Percentiles rank a stretch among this genome's conserved stretches.
phyloP scores from a whole-genome alignment of 23 tunicate species.

The Ciona savignyi region DNA sequence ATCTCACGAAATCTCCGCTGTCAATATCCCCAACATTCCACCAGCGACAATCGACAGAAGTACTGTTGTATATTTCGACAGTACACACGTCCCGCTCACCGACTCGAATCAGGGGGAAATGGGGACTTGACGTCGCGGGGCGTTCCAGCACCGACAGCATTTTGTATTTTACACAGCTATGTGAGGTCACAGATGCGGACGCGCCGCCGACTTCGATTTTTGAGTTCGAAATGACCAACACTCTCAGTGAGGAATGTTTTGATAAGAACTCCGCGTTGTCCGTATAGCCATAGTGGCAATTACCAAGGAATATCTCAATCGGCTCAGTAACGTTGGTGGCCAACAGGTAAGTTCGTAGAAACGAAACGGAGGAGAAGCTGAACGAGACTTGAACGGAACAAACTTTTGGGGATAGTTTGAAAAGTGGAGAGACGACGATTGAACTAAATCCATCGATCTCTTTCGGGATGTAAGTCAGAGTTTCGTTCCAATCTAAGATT shows the following conservation, averaged over 20 bases:
- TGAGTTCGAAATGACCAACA: background rate
- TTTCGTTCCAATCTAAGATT: background rate
- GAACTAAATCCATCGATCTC: conserved; percentile 1
- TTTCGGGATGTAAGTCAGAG: background rate
- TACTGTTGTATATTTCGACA: conserved; percentile 9
- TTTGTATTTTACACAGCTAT: conserved; percentile 6
- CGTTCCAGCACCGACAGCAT: background rate
- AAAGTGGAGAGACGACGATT: conserved; percentile 26
- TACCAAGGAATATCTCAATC: background rate
- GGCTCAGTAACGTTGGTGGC: background rate
- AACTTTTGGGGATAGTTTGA: background rate
- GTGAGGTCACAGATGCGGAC: conserved; percentile 26
- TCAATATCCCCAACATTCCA: conserved; percentile 9
- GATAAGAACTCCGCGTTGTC: background rate
- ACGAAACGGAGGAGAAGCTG: background rate
- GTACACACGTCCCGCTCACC: conserved; percentile 23
- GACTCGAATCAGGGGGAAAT: background rate
- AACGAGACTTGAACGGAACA: conserved; percentile 15
- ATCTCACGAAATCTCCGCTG: conserved; percentile 5
- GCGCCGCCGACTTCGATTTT: background rate
- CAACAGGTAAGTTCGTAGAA: background rate
- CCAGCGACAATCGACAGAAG: conserved; percentile 28
- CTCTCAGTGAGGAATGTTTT: background rate
- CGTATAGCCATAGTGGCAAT: background rate
- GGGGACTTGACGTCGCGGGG: conserved; percentile 3